Conservation (phyloP, 2,888 invertebrate species). For the Sycophila texana region DNA sequence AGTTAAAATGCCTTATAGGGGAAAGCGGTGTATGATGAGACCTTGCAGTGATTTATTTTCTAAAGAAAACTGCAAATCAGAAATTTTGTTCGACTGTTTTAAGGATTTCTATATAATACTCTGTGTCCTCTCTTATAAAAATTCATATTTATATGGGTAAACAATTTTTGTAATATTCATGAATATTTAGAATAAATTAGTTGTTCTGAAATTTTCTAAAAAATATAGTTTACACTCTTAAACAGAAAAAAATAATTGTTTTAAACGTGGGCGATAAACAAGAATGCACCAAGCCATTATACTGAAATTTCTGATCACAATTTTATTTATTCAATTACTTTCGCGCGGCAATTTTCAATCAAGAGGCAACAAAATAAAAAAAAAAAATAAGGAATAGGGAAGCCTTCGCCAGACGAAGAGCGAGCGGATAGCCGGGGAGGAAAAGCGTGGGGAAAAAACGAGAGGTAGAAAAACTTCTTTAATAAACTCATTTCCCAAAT, state of each 20-base stretch:
- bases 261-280: neutral
- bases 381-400: neutral
- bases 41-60: no score
- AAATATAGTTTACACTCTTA: no score
- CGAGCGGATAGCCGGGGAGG: neutral
- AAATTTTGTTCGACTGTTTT: no score
- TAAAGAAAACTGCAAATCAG: no score
- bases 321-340: constrained; percentile 50
- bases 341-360: constrained; percentile 36
- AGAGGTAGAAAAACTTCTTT: constrained; percentile 23
- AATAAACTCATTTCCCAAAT: constrained; percentile 53
- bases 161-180: no score
- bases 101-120: no score
- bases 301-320: constrained; percentile 38
- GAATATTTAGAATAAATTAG: no score
- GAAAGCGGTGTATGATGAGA: no score
- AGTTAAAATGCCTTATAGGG: no score
- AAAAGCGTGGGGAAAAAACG: neutral
- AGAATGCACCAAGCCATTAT: neutral
- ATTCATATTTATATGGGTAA: no score
- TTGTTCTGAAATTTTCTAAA: no score
- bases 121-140: no score
- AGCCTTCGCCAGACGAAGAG: neutral
- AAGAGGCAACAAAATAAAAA: constrained; percentile 25
- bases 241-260: neutral